Conservation (phyloP, 2,113 vertebrate genomes). For the Halcyon malimbica region DNA sequence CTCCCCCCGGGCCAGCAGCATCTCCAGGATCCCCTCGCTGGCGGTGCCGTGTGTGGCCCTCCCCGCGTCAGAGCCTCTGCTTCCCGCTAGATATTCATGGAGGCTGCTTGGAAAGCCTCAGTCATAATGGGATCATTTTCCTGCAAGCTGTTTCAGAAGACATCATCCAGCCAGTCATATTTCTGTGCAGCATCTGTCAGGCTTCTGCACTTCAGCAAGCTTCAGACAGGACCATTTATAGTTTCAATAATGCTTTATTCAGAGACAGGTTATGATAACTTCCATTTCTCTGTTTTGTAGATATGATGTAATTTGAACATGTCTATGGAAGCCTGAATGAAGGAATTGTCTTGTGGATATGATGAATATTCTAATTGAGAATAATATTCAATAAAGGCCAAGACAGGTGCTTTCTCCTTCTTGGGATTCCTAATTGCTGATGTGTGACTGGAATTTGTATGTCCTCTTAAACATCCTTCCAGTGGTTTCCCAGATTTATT, state of each 20-base stretch:
- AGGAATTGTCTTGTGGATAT: slow-evolving; percentile 48
- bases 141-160: slow-evolving; percentile 46
- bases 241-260: slow-evolving; percentile 43
- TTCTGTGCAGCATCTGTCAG: slow-evolving; percentile 32
- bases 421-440: slow-evolving; percentile 63
- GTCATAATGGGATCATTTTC: slow-evolving; percentile 17
- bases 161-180: neutral
- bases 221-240: slow-evolving; percentile 37
- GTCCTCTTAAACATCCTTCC: slow-evolving; percentile 51
- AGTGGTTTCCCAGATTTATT: slow-evolving; percentile 58
- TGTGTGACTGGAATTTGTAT: slow-evolving; percentile 58
- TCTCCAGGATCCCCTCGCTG: neutral
- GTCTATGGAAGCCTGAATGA: slow-evolving; percentile 33
- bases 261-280: slow-evolving; percentile 55
- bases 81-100: neutral
- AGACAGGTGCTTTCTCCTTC: slow-evolving; percentile 60
- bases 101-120: neutral
- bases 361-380: slow-evolving; percentile 66
- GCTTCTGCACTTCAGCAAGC: slow-evolving; percentile 6
- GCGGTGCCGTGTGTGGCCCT: neutral
- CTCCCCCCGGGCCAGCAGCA: neutral
- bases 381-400: slow-evolving; percentile 60
- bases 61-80: neutral
- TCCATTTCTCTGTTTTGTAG: slow-evolving; percentile 52
- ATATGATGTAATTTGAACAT: slow-evolving; percentile 43